These are phyloP conservation scores for Patella caerulea DNA, from an alignment of 2,888 invertebrate genomes.

Conservation along the genomic window DNA sequence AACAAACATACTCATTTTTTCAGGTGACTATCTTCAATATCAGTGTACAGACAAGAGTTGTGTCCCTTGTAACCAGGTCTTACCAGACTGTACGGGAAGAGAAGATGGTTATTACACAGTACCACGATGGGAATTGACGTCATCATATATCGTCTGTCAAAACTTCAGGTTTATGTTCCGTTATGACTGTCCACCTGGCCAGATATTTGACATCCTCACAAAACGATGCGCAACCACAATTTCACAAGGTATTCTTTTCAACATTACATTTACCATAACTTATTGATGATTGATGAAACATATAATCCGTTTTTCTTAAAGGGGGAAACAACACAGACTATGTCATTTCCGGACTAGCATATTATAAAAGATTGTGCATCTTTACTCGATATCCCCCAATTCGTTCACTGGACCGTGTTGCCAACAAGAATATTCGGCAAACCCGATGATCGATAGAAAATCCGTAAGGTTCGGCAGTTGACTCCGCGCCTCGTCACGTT, in stretches of 20 bases:
- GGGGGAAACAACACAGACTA: no score
- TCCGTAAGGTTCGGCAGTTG: no score
- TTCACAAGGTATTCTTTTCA: slow-evolving; percentile 18
- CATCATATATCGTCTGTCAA: slow-evolving; percentile 30
- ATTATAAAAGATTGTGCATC: no score
- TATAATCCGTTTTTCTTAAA: no score
- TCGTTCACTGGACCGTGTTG: no score
- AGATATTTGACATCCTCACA: slow-evolving; percentile 42
- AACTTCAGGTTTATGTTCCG: slow-evolving; percentile 34
- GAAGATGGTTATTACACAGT: background rate
- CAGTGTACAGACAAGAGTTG: slow-evolving; percentile 30
- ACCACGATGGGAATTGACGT: slow-evolving; percentile 29
- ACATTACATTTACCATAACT: no score
- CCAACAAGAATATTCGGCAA: no score
- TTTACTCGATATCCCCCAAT: no score
- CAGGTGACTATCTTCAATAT: slow-evolving; percentile 56
- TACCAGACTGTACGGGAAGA: background rate
- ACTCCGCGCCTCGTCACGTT: no score
- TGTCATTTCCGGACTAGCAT: no score
- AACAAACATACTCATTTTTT: background rate
- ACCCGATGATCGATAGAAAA: no score
- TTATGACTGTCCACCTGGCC: slow-evolving; percentile 43
- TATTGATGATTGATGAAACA: no score
- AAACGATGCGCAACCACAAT: slow-evolving; percentile 30
- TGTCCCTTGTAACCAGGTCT: background rate